A percentile compares a stretch with the other conserved stretches of the same genome.
Evolutionary conservation across 1,140 invertebrate species (phyloP).

Genomic region (Sweltsa coloradensis): DNA sequence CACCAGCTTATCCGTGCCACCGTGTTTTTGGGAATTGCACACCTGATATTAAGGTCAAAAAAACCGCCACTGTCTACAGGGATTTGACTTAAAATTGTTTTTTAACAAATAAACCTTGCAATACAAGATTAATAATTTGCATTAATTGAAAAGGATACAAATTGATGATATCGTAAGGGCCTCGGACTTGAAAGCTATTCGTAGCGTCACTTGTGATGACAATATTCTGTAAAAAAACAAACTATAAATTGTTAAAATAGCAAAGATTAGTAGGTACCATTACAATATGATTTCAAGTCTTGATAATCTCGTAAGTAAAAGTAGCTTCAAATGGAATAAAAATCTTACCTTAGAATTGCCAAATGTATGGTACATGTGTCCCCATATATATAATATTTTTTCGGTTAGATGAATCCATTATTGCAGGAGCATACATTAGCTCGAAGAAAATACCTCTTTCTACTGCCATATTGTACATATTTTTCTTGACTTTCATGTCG

Average conservation of each 20-base stretch:
- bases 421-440: constrained; percentile 51
- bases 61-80: too few species aligned
- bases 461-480: constrained; percentile 51
- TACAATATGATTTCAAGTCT: too few species aligned
- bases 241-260: constrained; percentile 11
- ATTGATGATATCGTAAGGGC: constrained; percentile 65
- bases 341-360: constrained; percentile 44
- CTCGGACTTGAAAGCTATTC: constrained; percentile 41
- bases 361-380: constrained; percentile 51
- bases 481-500: constrained; percentile 47
- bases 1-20: too few species aligned
- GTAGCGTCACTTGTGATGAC: constrained; percentile 54
- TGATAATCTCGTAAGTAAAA: constrained; percentile 3
- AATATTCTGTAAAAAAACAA: constrained; percentile 41
- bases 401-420: constrained; percentile 42
- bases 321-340: constrained; percentile 6
- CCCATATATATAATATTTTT: constrained; percentile 51
- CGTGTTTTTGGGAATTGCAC: too few species aligned
- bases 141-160: constrained; percentile 49
- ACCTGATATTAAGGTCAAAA: too few species aligned
- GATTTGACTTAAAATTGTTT: too few species aligned
- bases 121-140: too few species aligned
- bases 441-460: constrained; percentile 60
- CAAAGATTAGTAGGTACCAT: too few species aligned
- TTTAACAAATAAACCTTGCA: too few species aligned